Percentiles rank a stretch among this genome's conserved stretches.
These are phyloP conservation scores for Dermatophagoides farinae DNA, from an alignment of 1,140 invertebrate species.

Conservation along the genomic window DNA sequence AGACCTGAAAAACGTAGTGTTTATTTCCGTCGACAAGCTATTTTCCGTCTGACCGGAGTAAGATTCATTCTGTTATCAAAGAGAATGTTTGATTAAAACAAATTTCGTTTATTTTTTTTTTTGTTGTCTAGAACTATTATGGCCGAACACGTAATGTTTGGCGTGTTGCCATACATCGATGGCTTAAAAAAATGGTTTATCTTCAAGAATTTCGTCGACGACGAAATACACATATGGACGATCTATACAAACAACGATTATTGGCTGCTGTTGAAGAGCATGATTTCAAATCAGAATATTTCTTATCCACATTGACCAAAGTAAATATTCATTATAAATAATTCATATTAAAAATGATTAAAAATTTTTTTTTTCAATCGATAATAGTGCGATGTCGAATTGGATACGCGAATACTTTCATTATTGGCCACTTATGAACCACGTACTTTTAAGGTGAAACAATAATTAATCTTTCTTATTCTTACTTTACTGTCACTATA, in stretches of 20 bases:
- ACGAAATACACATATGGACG: neutral
- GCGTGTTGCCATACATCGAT: constrained; percentile 1
- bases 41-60: constrained; percentile 9
- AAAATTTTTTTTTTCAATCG: neutral
- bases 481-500: neutral
- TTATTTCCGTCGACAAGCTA: constrained; percentile 1
- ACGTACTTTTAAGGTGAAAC: constrained; percentile 1
- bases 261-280: constrained; percentile 11
- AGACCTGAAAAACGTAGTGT: constrained; percentile 7
- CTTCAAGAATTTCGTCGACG: neutral
- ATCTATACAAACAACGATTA: constrained; percentile 8
- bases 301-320: neutral
- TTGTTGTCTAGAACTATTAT: neutral
- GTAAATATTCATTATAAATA: neutral
- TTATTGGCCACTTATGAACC: constrained; percentile 8
- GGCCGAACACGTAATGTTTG: constrained; percentile 1
- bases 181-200: constrained; percentile 9
- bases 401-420: neutral
- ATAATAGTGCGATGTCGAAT: constrained; percentile 1
- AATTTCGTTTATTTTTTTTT: neutral
- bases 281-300: constrained; percentile 4
- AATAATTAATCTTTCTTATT: too few relatives aligned
- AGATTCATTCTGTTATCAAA: neutral
- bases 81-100: neutral
- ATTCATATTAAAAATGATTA: neutral